Base-by-base conservation (phyloP, 1,140 invertebrate species). In the Papilio aristodemus region DNA sequence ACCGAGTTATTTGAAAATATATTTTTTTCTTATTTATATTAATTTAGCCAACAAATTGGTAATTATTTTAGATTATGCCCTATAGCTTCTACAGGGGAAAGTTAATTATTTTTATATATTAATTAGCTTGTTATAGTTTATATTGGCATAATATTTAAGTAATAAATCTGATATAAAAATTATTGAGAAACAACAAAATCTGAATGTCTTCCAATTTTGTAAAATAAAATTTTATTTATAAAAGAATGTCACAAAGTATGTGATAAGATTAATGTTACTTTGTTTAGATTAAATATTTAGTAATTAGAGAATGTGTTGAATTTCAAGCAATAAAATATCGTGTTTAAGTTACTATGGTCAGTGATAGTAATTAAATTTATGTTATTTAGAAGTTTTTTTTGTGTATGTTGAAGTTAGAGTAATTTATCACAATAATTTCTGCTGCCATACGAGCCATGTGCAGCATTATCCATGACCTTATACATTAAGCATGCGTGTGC, bases 191-290 rank as follows among this genome's bases (percentile, higher is more conserved):
- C 83, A 80, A 83, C 83, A 81, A 81, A 84, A 81, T 85, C 81
- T 62, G 75, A 75, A 75, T 67, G 84, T 86, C 84, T 86, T 86
- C 84, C 83, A 84, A 71, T 72, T 50, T 67, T 79, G 78, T 84
- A 80, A 72, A 69, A 71, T 73, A 72, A 58, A 58, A 46, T 66
- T 50, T 71, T 71, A 74, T 76, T 73, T 77, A 75, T 80, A 69
- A 79, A 77, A 74, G 74, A 68, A 50, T 41, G 75, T 80, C 80
- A 79, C 78, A 80, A 78, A 75, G 43, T 67, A 46, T 74, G 75
- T 76, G 75, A 76, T 79, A 71, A 68, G 57, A 64, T 59, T 72
- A 58, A 32, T 68, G 67, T 72, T 59, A 22, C 39, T 67, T 19
- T 60, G 66, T 17, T 60, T 60, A 36, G 17, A 57, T 50, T 46